Evolutionary conservation across 2,888 invertebrate genomes (phyloP), one percentile per base, ranked within the genome.

Genomic region (Sinopyrophorus schimmeli): DNA sequence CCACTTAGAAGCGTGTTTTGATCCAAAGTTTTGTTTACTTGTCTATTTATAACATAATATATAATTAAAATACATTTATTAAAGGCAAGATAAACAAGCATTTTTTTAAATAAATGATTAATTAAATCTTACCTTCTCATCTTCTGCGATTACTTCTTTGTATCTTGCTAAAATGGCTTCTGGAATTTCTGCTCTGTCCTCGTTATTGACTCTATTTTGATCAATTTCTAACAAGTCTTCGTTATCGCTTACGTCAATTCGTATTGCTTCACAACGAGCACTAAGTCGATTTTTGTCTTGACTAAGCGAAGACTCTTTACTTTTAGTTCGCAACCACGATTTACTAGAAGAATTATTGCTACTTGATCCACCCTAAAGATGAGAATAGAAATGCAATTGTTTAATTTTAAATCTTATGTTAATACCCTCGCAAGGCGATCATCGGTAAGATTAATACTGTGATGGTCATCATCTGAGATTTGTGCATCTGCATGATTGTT

Each of bases 1-100:
- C 87, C 87, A 88, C 70, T 85, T 85, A 48, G 86, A 86, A 59
- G 80, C 76, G 15, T 79, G 74, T 10, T 15, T 79, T 76, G 59
- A 77, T 20, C 18, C 7, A 5, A 71, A 63, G 73, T 75, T 1
- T 77, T 77, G 6, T 37, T 47, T 54, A 28, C 35, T 27, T 12
- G n/a, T 38, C 43, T 43, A 18, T 5, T 32, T 23, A 23, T 12
- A 31, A 23, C 3, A 20, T 15, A 28, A 27, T 11, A 41, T 15
- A 7, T 24, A 6, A 18, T 4, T 18, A 18, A 18, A 18, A 24
- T 24, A 18, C n/a, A 27, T 10, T 27, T 27, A 11, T 27, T n/a
- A 16, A 5, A 30, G 16, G 18, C 6, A 5, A 18, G n/a, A n/a
- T n/a, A n/a, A n/a, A n/a, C n/a, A n/a, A n/a, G n/a, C n/a, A n/a